Evolutionary conservation across 2,113 vertebrate genomes (phyloP), one percentile per base, ranked within the genome.

Genomic region (Albula glossodonta): DNA sequence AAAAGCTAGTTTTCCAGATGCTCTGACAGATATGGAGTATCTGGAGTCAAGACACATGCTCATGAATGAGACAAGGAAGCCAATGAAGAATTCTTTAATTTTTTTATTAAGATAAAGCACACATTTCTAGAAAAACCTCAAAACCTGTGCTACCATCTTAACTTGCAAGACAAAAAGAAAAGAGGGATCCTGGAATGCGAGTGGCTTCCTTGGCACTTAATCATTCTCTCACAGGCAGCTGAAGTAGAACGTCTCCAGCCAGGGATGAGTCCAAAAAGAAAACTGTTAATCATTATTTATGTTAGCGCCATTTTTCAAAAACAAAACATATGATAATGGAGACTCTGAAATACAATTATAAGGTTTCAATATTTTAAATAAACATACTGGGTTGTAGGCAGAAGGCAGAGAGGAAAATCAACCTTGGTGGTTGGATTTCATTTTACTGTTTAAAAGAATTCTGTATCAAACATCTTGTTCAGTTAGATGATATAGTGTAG

Each of bases 181-280:
- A 80, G 78, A 78, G 84, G 85, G n/a, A 77, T 87, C 78, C 25
- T 31, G 86, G 83, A 84, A 88, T 82, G 70, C 79, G 49, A 7
- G 48, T 86, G 52, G 51, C 82, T 81, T 88, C 79, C 78, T 89
- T 89, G 90, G 90, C 91, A 91, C 88, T 88, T 89, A 31, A 51
- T 31, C 87, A 84, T 41, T 79, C 88, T 31, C 80, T 83, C 15
- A 70, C 25, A 83, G 81, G 74, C 78, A 74, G 78, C 57, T 51
- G 17, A 60, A 51, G 22, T 4, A 31, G 41, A 5, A 52, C 6
- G 17, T n/a, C 13, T 74, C 11, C 8, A 51, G 41, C 77, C 78
- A 19, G 78, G 57, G 51, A 86, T 50, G 25, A 41, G n/a, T 51
- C 83, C 79, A 82, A 84, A 85, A 88, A 48, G 49, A 63, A 83